Conservation (phyloP, 2,888 invertebrate genomes). For the Pimpla rufipes region DNA sequence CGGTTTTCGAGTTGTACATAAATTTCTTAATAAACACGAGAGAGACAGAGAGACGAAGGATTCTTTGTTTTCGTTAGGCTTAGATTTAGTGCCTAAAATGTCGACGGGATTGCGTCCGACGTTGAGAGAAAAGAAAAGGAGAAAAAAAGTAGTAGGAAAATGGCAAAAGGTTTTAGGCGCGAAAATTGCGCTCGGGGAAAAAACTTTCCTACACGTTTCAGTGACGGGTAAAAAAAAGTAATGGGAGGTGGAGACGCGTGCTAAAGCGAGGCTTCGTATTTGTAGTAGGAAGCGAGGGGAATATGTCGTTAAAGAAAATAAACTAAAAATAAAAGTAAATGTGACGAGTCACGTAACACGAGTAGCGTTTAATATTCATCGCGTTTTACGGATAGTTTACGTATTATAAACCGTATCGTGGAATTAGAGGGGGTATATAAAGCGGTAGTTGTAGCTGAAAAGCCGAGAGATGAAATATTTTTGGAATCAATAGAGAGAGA, state of each 20-base stretch:
- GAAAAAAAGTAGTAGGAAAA: conserved; percentile 37
- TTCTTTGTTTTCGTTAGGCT: conserved; percentile 75
- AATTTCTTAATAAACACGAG: conserved; percentile 69
- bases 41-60: conserved; percentile 60
- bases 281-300: conserved; percentile 7
- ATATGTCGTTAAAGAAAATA: conserved; percentile 3
- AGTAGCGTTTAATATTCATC: conserved; percentile 46
- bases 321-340: neutral
- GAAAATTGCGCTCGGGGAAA: neutral
- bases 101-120: conserved; percentile 76
- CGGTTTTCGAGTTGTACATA: conserved; percentile 75
- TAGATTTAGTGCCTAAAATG: conserved; percentile 83
- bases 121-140: conserved; percentile 50
- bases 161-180: conserved; percentile 29
- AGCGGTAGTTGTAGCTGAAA: conserved; percentile 51
- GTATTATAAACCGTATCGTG: conserved; percentile 40
- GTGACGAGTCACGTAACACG: conserved; percentile 33
- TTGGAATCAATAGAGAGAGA: conserved; percentile 80
- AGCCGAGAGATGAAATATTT: conserved; percentile 81
- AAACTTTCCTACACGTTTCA: conserved; percentile 27
- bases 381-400: conserved; percentile 55
- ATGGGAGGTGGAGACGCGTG: conserved; percentile 14
- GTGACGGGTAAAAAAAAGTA: conserved; percentile 42
- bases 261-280: conserved; percentile 32
- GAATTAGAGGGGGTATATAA: conserved; percentile 9